These are phyloP conservation scores for Sparus aurata DNA, from an alignment of 2,797 vertebrate genomes.

Conservation along the genomic window DNA sequence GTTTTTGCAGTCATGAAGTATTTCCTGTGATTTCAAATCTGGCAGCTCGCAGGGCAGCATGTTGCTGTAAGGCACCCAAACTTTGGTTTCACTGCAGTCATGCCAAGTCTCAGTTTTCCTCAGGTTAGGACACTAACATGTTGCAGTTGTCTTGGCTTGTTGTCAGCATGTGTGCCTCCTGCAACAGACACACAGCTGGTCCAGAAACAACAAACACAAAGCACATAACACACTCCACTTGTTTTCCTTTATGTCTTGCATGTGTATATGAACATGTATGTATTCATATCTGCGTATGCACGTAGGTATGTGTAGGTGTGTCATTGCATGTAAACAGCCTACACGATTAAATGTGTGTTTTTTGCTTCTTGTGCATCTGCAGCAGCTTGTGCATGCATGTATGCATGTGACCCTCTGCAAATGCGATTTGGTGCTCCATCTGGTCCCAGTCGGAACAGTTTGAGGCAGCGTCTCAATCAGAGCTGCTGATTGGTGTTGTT, in stretches of 20 bases:
- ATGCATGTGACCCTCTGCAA: conserved; percentile 65
- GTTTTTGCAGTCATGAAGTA: neutral
- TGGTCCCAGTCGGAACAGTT: conserved; percentile 85
- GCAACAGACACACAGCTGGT: conserved; percentile 76
- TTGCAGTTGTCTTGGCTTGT: conserved; percentile 2
- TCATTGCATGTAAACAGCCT: neutral
- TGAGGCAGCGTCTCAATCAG: conserved; percentile 63
- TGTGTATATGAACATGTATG: neutral
- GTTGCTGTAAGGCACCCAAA: conserved; percentile 7
- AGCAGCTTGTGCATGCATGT: conserved; percentile 38
- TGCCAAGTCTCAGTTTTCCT: neutral
- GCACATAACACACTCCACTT: conserved; percentile 67
- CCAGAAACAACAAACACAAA: conserved; percentile 83
- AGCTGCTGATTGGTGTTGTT: conserved; percentile 55
- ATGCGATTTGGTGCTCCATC: conserved; percentile 85
- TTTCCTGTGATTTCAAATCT: conserved; percentile 6
- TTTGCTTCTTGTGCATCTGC: conserved; percentile 70
- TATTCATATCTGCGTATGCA: conserved; percentile 52
- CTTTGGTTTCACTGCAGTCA: neutral
- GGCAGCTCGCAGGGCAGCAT: neutral
- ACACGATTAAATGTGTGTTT: conserved; percentile 57
- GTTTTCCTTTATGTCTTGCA: conserved; percentile 68
- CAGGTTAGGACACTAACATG: conserved; percentile 4
- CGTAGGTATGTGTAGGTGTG: conserved; percentile 63
- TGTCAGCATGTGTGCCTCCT: conserved; percentile 19